Evolutionary conservation across 2,797 vertebrate genomes (phyloP).

Genomic region (Notoglanidium macrostoma): DNA sequence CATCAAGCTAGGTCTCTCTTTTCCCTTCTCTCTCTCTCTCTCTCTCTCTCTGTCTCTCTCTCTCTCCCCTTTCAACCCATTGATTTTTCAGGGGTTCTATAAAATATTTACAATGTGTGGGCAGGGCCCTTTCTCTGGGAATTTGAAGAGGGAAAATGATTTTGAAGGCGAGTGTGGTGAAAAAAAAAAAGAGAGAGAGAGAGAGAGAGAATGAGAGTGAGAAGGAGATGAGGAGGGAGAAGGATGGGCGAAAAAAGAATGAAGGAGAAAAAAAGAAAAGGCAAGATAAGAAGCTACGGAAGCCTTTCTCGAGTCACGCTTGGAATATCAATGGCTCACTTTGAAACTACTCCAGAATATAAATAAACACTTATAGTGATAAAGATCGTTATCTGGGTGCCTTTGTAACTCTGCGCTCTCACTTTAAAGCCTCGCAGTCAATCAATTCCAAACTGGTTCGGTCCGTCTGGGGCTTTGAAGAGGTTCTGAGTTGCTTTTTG

Average conservation of each 20-base stretch:
- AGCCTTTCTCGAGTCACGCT: conserved; percentile 57
- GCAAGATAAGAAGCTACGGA: conserved; percentile 65
- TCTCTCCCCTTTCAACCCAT: conserved; percentile 69
- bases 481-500: conserved; percentile 28
- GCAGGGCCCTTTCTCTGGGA: conserved; percentile 71
- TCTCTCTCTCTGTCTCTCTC: conserved; percentile 43
- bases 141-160: conserved; percentile 65
- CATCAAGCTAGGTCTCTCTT: conserved; percentile 41
- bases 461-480: conserved; percentile 46
- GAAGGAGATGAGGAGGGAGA: conserved; percentile 18
- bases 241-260: background rate
- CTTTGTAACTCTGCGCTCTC: conserved; percentile 55
- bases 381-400: conserved; percentile 58
- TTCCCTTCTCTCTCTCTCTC: conserved; percentile 24
- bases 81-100: conserved; percentile 73
- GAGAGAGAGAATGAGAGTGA: conserved; percentile 26
- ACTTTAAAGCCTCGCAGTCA: conserved; percentile 52
- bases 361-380: conserved; percentile 66
- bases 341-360: conserved; percentile 67
- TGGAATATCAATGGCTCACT: conserved; percentile 70
- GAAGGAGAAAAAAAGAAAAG: conserved; percentile 45
- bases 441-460: conserved; percentile 53
- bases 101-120: conserved; percentile 79
- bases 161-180: conserved; percentile 69
- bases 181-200: conserved; percentile 51